phyloP scores from a whole-genome alignment of 2,888 invertebrate species.

The Neelides folsomi region DNA sequence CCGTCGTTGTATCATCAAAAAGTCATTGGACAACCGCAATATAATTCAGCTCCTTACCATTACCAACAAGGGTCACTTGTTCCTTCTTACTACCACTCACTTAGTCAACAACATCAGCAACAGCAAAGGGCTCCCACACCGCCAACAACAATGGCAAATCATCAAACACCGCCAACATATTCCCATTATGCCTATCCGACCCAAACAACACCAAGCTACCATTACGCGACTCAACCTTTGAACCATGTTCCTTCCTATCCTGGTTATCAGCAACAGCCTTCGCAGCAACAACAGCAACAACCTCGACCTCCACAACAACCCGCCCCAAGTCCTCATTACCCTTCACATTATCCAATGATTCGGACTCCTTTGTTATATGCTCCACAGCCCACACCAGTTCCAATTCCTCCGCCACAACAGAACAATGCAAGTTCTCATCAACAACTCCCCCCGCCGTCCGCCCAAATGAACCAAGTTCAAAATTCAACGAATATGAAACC shows the following conservation, averaged over 20 bases:
- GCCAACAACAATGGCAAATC: no score
- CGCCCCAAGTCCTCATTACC: conserved; percentile 7
- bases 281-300: conserved; percentile 7
- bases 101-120: background rate
- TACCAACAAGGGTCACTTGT: no score
- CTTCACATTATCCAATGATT: conserved; percentile 4
- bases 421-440: background rate
- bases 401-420: conserved; percentile 6
- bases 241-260: conserved; percentile 6
- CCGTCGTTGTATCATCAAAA: conserved; percentile 10
- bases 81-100: background rate
- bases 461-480: background rate
- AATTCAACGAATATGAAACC: conserved; percentile 21
- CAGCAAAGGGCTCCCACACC: conserved; percentile 5
- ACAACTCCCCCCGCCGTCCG: conserved; percentile 2
- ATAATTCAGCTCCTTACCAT: background rate
- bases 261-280: conserved; percentile 2
- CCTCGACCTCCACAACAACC: background rate
- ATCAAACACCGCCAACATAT: no score
- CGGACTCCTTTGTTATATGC: conserved; percentile 7
- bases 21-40: background rate
- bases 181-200: no score
- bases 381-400: conserved; percentile 1
- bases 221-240: conserved; percentile 1
- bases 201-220: background rate